phyloP scores from a whole-genome alignment of 2,888 invertebrate species.

The Hyles lineata region DNA sequence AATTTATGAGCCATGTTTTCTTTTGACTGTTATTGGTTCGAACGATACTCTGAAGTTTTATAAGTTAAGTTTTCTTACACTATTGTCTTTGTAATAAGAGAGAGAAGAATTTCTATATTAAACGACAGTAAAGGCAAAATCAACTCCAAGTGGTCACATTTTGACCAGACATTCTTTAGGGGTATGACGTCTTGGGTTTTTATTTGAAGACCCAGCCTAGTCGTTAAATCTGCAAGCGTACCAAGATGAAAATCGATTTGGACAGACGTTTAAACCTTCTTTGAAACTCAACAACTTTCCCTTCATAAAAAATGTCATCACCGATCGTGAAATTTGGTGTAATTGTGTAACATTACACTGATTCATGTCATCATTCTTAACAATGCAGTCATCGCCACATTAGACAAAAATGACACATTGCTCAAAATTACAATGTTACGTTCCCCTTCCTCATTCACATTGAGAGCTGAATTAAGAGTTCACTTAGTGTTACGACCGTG shows the following conservation, averaged over 20 bases:
- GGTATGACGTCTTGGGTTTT: no score
- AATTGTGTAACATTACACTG: neutral
- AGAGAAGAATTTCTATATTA: no score
- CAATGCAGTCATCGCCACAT: constrained; percentile 10
- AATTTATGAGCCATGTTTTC: constrained; percentile 9
- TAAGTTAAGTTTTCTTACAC: neutral
- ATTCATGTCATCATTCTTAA: neutral
- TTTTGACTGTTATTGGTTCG: neutral
- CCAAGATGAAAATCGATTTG: no score
- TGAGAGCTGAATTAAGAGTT: neutral
- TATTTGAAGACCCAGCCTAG: no score
- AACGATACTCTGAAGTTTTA: neutral
- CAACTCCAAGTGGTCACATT: no score
- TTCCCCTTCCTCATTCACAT: neutral
- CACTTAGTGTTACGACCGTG: neutral
- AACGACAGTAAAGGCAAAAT: no score
- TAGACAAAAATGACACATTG: constrained; percentile 6
- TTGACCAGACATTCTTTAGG: no score
- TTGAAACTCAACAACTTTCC: no score
- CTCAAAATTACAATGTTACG: neutral
- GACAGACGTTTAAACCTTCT: no score
- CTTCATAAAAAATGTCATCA: no score
- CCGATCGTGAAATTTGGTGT: neutral
- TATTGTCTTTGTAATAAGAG: no score
- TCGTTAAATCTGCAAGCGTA: no score